Evolutionary conservation across 64 coral and sea anemone species (phyloP).

Genomic region (Dendrophyllia cribrosa): DNA sequence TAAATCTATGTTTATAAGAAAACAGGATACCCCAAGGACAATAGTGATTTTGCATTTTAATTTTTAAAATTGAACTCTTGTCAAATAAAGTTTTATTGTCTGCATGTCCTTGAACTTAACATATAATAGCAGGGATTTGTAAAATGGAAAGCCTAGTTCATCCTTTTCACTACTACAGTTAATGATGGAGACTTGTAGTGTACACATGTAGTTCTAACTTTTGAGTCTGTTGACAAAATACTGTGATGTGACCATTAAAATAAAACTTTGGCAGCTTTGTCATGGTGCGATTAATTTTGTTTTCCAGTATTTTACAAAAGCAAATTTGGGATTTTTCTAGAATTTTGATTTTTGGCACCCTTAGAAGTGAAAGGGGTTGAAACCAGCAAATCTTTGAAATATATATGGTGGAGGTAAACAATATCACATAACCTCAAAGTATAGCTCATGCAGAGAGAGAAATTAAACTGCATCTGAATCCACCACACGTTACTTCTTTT

Average conservation of each 20-base stretch:
- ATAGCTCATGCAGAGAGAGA: constrained; percentile 25
- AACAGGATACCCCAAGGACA: not conserved
- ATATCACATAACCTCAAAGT: constrained; percentile 28
- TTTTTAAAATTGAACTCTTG: not conserved
- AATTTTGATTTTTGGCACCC: no score
- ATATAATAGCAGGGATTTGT: not conserved
- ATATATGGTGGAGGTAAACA: not conserved
- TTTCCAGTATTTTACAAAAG: no score
- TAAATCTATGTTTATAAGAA: not conserved
- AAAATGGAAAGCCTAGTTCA: not conserved
- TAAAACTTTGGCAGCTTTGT: no score
- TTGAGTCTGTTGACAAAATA: no score
- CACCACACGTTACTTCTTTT: not conserved
- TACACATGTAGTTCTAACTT: no score
- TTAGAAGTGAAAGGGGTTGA: not conserved
- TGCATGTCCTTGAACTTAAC: not conserved
- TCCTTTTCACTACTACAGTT: no score
- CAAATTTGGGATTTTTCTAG: no score
- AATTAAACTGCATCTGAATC: not conserved
- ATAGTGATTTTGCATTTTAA: constrained; percentile 15
- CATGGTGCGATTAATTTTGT: no score
- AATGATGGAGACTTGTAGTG: no score
- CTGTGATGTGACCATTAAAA: no score
- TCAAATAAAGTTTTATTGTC: not conserved
- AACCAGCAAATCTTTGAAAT: constrained; percentile 1